Evolutionary conservation across 2,797 vertebrate species (phyloP), one percentile per base, ranked within the genome.

Genomic region (Enoplosus armatus): DNA sequence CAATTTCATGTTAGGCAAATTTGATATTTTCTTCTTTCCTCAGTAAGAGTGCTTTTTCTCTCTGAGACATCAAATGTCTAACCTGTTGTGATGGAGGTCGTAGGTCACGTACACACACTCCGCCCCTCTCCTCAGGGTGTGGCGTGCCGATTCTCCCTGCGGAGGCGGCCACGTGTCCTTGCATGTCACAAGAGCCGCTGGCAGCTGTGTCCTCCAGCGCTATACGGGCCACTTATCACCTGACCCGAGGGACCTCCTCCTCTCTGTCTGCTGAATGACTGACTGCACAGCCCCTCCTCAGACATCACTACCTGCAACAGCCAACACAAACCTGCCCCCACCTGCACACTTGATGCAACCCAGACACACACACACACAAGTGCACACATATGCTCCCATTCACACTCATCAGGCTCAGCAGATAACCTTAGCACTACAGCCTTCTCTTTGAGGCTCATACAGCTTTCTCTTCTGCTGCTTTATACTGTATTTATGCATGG

Each of bases 161-260:
- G 86, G 91, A 88, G 70, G 68, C 26, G 41, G 81, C 87, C 87
- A 86, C 86, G 76, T 92, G 92, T 89, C 88, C 92, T 89, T 75
- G 83, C 83, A 27, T 95, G 94, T 95, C 93, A 95, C 93, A 91
- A 75, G 16, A 94, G 89, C 85, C 70, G 56, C 77, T 78, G 82
- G 91, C 93, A 91, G 93, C 91, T 92, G 87, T 82, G 87, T 89
- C 90, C 89, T 93, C 80, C 87, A 85, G 75, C 24, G 48, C 86
- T 90, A 65, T 87, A 75, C 78, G 71, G 86, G 89, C 89, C 93
- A 94, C 94, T 95, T 95, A 95, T 95, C 93, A 93, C 92, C 75
- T 63, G 75, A 77, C 94, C 92, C 93, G 1, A 51, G 94, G 94
- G 95, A 95, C 87, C 83, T 90, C 78, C 85, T 88, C 77, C 72